Base-by-base conservation (phyloP, 1,140 invertebrate species). In the Holcopasites calliopsidis region DNA sequence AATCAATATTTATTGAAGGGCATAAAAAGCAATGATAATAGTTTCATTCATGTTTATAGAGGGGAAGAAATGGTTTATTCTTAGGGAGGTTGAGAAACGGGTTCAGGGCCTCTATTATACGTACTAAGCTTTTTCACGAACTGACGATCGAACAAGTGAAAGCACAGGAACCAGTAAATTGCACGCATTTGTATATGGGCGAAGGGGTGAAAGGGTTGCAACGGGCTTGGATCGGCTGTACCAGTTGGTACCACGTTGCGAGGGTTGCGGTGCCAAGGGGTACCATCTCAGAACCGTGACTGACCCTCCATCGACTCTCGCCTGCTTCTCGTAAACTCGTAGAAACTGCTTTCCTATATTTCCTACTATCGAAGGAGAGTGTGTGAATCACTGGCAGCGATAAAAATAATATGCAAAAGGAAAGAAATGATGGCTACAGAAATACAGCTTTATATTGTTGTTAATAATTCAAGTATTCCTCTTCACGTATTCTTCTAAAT, bases 201-300 rank as follows among this genome's bases (percentile, higher is more conserved):
- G 10, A 0, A 18, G 18, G 28, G 18, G 26, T n/a, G 47, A 11
- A 35, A 52, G 62, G 62, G 61, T 74, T 66, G 50, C 18, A 55
- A 47, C 50, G 49, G 38, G 11, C 13, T 11, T 33, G 16, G 23
- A 55, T 23, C 55, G 50, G 10, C 10, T 50, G 71, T 74, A 74
- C 71, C 71, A 35, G 31, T 31, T 47, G 49, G 71, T 74, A 74
- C 71, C 71, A 35, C 18, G 62, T 74, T 28, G 35, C 23, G 71
- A 74, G 62, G 57, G 71, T 50, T 44, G 71, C 71, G 71, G 71
- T 74, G 61, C 71, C 71, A 74, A 74, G 71, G 71, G 62, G 71
- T 74, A 74, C 71, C 71, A 74, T 66, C 71, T 74, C 62, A 72
- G 69, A 74, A 47, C n/a, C n/a, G 44, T 47, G n/a, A 47, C 10